Percentiles rank a stretch among this genome's conserved stretches.
Evolutionary conservation across 2,797 vertebrate species (phyloP).

Genomic region (Clarias laeviceps): DNA sequence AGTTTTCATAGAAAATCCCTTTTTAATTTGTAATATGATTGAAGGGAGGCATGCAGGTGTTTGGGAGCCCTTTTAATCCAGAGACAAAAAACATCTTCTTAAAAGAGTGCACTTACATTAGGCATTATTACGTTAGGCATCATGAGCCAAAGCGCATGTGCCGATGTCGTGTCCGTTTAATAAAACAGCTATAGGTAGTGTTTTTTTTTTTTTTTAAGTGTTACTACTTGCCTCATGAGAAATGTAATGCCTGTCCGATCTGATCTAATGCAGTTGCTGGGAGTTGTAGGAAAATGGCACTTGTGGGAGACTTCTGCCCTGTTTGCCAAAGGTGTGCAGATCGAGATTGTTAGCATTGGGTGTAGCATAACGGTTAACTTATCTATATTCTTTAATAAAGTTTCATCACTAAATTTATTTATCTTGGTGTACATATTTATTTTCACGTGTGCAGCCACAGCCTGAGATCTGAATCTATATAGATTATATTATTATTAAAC

Average conservation of each 20-base stretch:
- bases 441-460: slow-evolving; percentile 47
- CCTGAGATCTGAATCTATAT: slow-evolving; percentile 51
- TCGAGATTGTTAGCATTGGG: slow-evolving; percentile 57
- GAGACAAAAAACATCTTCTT: slow-evolving; percentile 36
- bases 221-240: slow-evolving; percentile 49
- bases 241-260: slow-evolving; percentile 43
- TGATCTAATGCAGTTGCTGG: slow-evolving; percentile 46
- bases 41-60: slow-evolving; percentile 55
- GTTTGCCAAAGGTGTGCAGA: slow-evolving; percentile 63
- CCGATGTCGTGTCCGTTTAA: slow-evolving; percentile 9
- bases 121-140: not conserved
- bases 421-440: slow-evolving; percentile 61
- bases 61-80: slow-evolving; percentile 49
- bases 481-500: slow-evolving; percentile 38
- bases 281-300: slow-evolving; percentile 68
- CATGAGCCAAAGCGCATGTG: slow-evolving; percentile 11
- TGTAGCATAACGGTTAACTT: slow-evolving; percentile 31
- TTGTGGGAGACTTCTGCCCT: slow-evolving; percentile 74
- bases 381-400: slow-evolving; percentile 62
- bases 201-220: not conserved
- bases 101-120: slow-evolving; percentile 36
- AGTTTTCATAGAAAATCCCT: slow-evolving; percentile 47
- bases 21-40: slow-evolving; percentile 39
- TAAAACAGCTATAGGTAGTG: slow-evolving; percentile 26
- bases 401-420: slow-evolving; percentile 73